Evolutionary conservation across 2,888 invertebrate species (phyloP), one percentile per base, ranked within the genome.

Genomic region (Carterocephalus palaemon): DNA sequence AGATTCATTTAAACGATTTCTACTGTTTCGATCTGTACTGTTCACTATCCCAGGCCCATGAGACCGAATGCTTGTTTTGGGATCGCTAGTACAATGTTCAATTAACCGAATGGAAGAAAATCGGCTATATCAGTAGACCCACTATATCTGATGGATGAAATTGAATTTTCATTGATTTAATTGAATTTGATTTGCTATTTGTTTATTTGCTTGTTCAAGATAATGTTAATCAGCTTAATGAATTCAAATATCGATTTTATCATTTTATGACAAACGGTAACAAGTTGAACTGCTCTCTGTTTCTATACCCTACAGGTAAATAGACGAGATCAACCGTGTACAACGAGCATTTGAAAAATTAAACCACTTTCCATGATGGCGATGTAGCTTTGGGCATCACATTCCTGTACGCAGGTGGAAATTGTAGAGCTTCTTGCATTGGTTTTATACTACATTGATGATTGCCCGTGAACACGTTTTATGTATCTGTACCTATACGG

Each of bases 351-450:
- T 75, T 74, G 70, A 76, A 75, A 75, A 77, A 79, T 76, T 64
- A 60, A 60, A 75, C 71, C 74, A 76, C 76, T 77, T 78, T 76
- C 75, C 64, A 57, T 67, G 67, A 63, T 64, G 64, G 56, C 67
- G 67, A 63, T 64, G 64, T 68, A 61, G 49, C 32, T 26, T 16
- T 16, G 56, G 67, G 67, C 72, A 57, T 55, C 54, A 64, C 73
- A 71, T 75, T 71, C 70, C 67, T 60, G 55, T 64, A 64, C 56
- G 62, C 75, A 73, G 73, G 70, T 75, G 68, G 70, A 74, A 74
- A 75, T 72, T 63, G 61, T 67, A 64, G 60, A 63, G 67, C 64
- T 67, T 69, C 56, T 59, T 66, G 56, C 58, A 55, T 63, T 67
- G 60, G 41, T 23, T 26, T 33, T 7, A 24, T 19, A 24, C 10